Conservation (phyloP, 2,797 vertebrate genomes). For the Heterohyrax brucei region DNA sequence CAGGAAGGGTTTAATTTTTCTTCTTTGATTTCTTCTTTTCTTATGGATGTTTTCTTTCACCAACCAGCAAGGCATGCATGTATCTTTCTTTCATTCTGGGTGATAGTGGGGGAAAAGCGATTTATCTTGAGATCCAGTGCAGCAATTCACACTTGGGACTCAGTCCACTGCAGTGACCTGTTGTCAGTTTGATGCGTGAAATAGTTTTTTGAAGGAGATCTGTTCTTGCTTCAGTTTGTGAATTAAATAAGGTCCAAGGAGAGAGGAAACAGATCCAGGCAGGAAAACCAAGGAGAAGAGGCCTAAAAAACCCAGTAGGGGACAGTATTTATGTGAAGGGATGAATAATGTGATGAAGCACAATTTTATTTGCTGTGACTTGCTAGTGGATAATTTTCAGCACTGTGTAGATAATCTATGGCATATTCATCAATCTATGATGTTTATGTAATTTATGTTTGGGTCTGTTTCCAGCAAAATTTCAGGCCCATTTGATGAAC, state of each 20-base stretch:
- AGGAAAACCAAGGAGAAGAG: conserved; percentile 30
- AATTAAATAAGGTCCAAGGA: conserved; percentile 32
- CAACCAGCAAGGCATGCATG: conserved; percentile 42
- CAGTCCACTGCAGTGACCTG: not conserved
- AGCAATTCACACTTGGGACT: not conserved
- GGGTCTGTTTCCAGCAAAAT: conserved; percentile 29
- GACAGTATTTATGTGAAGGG: not conserved
- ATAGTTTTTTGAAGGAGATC: not conserved
- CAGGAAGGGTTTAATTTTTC: conserved; percentile 14
- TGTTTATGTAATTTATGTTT: not conserved
- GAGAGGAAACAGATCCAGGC: conserved; percentile 15
- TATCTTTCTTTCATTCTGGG: conserved; percentile 22
- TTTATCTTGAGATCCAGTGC: not conserved
- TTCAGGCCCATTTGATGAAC: conserved; percentile 49
- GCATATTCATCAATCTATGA: not conserved
- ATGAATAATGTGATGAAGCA: not conserved
- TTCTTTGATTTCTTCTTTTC: conserved; percentile 50
- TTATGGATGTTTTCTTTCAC: conserved; percentile 32
- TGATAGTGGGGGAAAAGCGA: not conserved
- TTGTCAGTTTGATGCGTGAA: not conserved
- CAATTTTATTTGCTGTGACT: not conserved
- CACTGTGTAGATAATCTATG: not conserved
- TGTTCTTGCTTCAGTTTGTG: not conserved
- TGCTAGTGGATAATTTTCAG: not conserved
- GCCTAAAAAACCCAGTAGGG: not conserved